Base-by-base conservation (phyloP, 2,113 vertebrate species). In the Tragelaphus buxtoni region DNA sequence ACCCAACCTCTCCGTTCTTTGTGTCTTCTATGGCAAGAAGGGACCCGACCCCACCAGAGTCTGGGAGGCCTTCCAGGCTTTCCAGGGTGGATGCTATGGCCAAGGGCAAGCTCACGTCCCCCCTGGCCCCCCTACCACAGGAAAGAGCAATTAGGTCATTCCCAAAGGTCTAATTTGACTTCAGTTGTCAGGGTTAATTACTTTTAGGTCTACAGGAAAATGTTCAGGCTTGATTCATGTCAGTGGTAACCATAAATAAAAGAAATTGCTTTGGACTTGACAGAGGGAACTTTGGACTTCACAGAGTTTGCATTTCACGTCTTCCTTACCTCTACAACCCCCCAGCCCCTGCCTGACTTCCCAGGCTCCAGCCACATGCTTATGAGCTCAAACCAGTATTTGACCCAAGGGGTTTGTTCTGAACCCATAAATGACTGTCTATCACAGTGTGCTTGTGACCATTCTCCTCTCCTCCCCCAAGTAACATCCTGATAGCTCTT, bases 101-200 rank as follows among this genome's bases (percentile, higher is more conserved):
- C 92, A 89, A 93, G 30, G 96, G 51, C 51, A 69, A 90, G 55
- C n/a, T 18, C 85, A 89, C 9, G 18, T 58, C 45, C 26, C 86
- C 83, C 32, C 24, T 2, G 10, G 28, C 55, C 51, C 61, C 14
- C 32, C 32, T 1, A 9, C 32, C 16, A n/a, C 83, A 76, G 6
- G 16, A 47, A 92, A 96, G 85, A 93, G 55, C 79, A 92, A 80
- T 87, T 45, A 81, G 90, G 80, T 92, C 90, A 91, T 81, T 90
- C 90, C 61, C 94, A 96, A 95, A 96, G 81, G 84, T 92, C 80
- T 95, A 61, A 88, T 85, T 72, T 87, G 72, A 93, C 89, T 92
- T 95, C 87, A 74, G 51, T 81, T 97, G 84, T 96, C 93, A 94
- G 90, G 84, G 39, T 61, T 83, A 84, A 94, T 95, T 97, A 93